A percentile compares a stretch with the other conserved stretches of the same genome.
Evolutionary conservation across 2,797 vertebrate genomes (phyloP).

Genomic region (Psittacula derbiana): DNA sequence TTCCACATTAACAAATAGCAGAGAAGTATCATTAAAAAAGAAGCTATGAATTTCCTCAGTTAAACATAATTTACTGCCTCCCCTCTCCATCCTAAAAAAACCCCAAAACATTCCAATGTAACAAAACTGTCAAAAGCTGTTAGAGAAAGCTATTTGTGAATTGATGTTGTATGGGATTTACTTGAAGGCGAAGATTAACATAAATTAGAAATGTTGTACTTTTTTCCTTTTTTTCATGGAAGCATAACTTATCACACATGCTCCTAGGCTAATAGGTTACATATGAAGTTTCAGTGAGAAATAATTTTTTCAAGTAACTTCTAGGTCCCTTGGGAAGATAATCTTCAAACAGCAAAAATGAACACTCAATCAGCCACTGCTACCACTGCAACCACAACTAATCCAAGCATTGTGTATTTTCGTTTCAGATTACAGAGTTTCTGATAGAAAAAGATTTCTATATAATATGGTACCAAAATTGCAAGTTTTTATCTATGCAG

Average conservation of each 20-base stretch:
- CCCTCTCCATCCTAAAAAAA: background rate
- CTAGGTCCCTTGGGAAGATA: background rate
- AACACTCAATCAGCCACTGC: background rate
- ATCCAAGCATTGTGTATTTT: background rate
- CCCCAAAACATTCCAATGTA: background rate
- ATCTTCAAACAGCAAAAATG: background rate
- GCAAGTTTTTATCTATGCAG: background rate
- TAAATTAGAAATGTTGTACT: background rate
- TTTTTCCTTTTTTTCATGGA: background rate
- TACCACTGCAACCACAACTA: background rate
- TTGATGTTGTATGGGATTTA: background rate
- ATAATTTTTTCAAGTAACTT: background rate
- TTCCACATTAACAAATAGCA: background rate
- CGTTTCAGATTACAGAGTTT: background rate
- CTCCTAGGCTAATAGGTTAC: background rate
- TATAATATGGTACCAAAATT: background rate
- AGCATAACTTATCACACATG: background rate
- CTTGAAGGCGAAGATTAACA: background rate
- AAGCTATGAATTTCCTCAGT: background rate
- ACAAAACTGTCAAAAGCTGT: background rate
- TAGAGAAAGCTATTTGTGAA: background rate
- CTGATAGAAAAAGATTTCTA: background rate
- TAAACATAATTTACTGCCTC: background rate
- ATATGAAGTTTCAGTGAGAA: background rate
- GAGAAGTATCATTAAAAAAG: background rate